Conservation (phyloP, 2,888 invertebrate species). For the Melipona beecheii region DNA sequence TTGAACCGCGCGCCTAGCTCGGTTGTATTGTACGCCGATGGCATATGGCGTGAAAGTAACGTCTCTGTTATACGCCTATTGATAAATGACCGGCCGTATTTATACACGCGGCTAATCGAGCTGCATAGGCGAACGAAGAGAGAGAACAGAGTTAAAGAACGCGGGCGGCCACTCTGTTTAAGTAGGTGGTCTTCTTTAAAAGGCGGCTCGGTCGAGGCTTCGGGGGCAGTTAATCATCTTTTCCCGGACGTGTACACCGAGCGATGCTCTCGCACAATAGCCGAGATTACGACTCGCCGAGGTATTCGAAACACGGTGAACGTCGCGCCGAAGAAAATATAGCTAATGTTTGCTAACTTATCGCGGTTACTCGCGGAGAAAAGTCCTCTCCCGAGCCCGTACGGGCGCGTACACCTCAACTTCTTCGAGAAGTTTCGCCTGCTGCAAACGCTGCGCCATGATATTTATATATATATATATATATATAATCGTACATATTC, state of each 20-base stretch:
- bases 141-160: slow-evolving; percentile 4
- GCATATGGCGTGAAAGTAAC: slow-evolving; percentile 78
- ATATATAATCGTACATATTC: neutral
- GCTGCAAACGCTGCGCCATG: too few species aligned
- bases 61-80: slow-evolving; percentile 75
- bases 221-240: slow-evolving; percentile 19
- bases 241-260: neutral
- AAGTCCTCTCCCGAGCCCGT: neutral
- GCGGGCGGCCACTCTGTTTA: slow-evolving; percentile 24
- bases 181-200: slow-evolving; percentile 39
- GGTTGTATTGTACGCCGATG: slow-evolving; percentile 70
- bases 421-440: neutral
- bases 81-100: slow-evolving; percentile 76
- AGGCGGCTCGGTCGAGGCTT: neutral
- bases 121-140: slow-evolving; percentile 41
- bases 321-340: neutral
- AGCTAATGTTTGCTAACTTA: slow-evolving; percentile 5
- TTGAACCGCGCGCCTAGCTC: slow-evolving; percentile 67
- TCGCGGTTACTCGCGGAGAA: neutral
- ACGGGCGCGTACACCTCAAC: too few species aligned
- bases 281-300: neutral
- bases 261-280: slow-evolving; percentile 12
- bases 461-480: neutral
- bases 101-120: slow-evolving; percentile 74
- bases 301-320: neutral